Conservation (phyloP, 2,113 vertebrate species). For the Pipa parva region DNA sequence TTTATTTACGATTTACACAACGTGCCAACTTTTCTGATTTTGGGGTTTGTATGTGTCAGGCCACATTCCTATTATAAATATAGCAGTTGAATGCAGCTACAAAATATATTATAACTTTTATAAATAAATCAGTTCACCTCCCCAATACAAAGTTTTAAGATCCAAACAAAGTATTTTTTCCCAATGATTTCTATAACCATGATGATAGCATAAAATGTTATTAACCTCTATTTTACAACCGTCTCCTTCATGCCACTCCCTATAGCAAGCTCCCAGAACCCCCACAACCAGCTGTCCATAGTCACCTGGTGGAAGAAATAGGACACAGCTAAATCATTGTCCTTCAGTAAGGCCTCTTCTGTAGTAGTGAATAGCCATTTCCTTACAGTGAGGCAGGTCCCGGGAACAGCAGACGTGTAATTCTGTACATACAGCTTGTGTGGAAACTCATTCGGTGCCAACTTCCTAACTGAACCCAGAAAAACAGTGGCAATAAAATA, state of each 20-base stretch:
- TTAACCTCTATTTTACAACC: neutral
- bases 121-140: too few species aligned
- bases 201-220: neutral
- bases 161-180: too few species aligned
- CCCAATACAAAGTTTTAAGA: too few species aligned
- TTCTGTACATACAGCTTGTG: constrained; percentile 98
- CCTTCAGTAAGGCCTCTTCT: constrained; percentile 86
- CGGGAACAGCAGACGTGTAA: constrained; percentile 90
- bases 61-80: too few species aligned
- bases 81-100: too few species aligned
- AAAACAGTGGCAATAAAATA: too few species aligned
- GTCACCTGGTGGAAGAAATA: constrained; percentile 96
- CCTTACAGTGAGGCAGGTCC: constrained; percentile 86
- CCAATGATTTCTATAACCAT: neutral
- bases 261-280: too few species aligned
- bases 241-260: neutral
- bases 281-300: neutral
- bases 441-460: constrained; percentile 94
- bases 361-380: constrained; percentile 95
- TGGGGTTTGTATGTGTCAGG: too few species aligned
- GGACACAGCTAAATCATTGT: constrained; percentile 85
- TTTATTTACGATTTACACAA: too few species aligned
- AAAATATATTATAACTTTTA: too few species aligned
- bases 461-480: constrained; percentile 75
- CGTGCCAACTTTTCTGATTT: too few species aligned